Base-by-base conservation (phyloP, 2,888 invertebrate genomes). In the Hesperia comma region DNA sequence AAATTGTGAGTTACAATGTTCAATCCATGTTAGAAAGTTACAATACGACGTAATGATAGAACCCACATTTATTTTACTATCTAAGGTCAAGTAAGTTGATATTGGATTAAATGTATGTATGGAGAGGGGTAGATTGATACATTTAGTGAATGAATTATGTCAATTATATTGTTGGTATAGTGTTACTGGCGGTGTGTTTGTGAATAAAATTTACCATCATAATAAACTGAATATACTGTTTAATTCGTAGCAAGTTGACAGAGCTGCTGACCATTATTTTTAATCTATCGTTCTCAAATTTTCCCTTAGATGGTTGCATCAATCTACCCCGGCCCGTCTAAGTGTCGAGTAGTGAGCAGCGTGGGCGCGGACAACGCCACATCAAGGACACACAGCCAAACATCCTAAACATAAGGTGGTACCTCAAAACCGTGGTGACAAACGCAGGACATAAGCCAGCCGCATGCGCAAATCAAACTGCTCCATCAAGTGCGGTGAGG, bases 401-500 rank as follows among this genome's bases (percentile, higher is more conserved):
- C 78, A 77, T 73, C 74, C 85, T 81, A 84, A 88, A 88, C 84
- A 84, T 81, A 89, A 87, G 85, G 84, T 83, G 80, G 84, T 88
- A 89, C 89, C 89, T 87, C 87, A 83, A 85, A 82, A 87, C 82
- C 84, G 86, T 88, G 86, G 86, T 79, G 79, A 85, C 83, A 90
- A 88, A 87, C 91, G 88, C 85, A 84, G 89, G 87, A 90, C 87
- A 90, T 81, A 89, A 90, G 87, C 87, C 88, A 88, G 88, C 85
- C 83, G 85, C 92, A 92, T 92, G 92, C 92, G 90, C 91, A 91
- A 92, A 90, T 85, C 84, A 92, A 85, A 91, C 82, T 87, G 88
- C 86, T 90, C 90, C 91, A 90, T 87, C 87, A 78, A 91, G 90
- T 92, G 92, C 92, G 88, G 92, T 92, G 92, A 90, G 75, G 90